Percentiles rank a stretch among this genome's conserved stretches.
These are phyloP conservation scores for Drosophila kohkoa DNA, from an alignment of 1,140 invertebrate genomes.

Conservation along the genomic window DNA sequence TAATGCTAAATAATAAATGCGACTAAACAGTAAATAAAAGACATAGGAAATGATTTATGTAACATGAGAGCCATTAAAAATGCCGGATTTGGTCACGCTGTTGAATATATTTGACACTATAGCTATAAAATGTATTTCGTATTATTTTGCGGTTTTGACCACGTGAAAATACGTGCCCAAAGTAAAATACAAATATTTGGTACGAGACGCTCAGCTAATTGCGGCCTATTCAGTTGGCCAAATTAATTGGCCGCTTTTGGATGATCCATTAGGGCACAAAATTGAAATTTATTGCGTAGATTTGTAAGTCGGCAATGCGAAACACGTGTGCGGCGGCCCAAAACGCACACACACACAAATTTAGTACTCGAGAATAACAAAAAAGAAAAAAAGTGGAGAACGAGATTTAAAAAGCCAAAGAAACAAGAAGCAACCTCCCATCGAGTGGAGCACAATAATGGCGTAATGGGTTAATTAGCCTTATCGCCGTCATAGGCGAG, in stretches of 20 bases:
- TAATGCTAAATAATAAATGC: neutral
- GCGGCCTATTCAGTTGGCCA: conserved; percentile 59
- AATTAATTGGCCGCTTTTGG: conserved; percentile 70
- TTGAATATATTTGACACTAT: conserved; percentile 18
- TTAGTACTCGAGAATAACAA: neutral
- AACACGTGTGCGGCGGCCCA: conserved; percentile 66
- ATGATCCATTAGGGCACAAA: conserved; percentile 76
- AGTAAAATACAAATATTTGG: conserved; percentile 5
- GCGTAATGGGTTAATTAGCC: conserved; percentile 80
- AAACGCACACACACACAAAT: conserved; percentile 24
- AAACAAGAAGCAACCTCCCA: conserved; percentile 16
- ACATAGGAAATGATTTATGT: conserved; percentile 7
- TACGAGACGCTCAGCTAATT: conserved; percentile 52
- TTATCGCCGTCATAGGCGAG: conserved; percentile 56
- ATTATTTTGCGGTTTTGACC: neutral
- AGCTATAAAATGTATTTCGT: conserved; percentile 13
- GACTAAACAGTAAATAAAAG: neutral
- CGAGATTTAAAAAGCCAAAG: conserved; percentile 36
- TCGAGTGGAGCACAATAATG: conserved; percentile 67
- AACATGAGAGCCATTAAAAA: conserved; percentile 16
- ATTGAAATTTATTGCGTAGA: conserved; percentile 79
- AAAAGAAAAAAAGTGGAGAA: conserved; percentile 15
- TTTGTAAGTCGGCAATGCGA: conserved; percentile 67
- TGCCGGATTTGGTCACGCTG: conserved; percentile 35
- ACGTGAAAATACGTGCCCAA: neutral